phyloP scores from a whole-genome alignment of 2,113 vertebrate species.

The Rhagologus leucostigma region DNA sequence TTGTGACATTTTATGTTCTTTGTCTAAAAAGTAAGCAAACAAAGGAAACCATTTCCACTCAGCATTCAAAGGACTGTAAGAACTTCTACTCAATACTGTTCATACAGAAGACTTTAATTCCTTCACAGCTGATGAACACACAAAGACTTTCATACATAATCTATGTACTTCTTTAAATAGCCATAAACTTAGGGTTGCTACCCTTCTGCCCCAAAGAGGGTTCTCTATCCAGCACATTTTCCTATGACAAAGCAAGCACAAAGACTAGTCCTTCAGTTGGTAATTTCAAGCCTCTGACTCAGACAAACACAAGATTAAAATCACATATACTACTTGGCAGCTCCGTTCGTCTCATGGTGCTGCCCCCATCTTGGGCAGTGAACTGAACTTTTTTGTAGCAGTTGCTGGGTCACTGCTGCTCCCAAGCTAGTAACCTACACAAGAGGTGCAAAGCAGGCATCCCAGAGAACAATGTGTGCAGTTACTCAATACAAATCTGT shows the following conservation, averaged over 20 bases:
- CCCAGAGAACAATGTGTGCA: neutral
- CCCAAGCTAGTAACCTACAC: neutral
- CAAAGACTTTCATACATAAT: neutral
- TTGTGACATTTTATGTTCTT: neutral
- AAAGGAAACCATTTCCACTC: neutral
- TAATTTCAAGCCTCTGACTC: neutral
- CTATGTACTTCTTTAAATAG: neutral
- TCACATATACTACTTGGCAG: neutral
- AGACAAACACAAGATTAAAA: neutral
- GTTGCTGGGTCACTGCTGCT: neutral
- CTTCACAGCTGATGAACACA: neutral
- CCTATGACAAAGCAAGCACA: neutral
- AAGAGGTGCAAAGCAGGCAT: neutral
- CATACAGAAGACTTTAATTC: neutral
- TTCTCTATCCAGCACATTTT: neutral
- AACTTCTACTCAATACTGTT: neutral
- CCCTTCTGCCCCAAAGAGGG: fast-evolving
- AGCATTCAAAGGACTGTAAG: neutral
- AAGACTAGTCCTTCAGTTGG: fast-evolving
- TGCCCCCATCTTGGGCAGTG: no score
- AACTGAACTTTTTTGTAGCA: neutral
- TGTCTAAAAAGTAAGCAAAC: neutral
- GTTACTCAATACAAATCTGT: neutral
- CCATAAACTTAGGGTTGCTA: neutral
- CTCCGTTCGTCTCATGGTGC: neutral